Conservation (phyloP, 2,888 invertebrate species). For the Cataglyphis albicans region DNA sequence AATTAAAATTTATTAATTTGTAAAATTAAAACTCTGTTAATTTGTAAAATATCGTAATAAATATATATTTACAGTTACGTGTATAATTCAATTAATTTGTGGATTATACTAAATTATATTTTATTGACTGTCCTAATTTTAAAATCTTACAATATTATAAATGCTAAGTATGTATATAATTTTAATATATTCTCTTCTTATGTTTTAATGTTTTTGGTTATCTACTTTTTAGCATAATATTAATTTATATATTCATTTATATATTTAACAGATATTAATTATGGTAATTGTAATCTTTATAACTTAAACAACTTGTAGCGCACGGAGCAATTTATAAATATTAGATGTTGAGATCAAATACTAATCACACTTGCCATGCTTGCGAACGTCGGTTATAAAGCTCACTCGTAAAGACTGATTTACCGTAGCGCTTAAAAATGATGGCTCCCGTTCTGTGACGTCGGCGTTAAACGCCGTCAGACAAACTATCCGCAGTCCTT, state of each 20-base stretch:
- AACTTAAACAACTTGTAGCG: background rate
- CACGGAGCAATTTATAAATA: background rate
- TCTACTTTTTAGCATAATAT: background rate
- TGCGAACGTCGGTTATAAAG: constrained; percentile 17
- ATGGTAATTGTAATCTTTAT: background rate
- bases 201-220: background rate
- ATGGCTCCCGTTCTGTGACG: constrained; percentile 18
- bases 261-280: background rate
- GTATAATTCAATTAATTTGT: background rate
- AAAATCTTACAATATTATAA: background rate
- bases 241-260: background rate
- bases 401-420: constrained; percentile 38
- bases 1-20: constrained; percentile 5
- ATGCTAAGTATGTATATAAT: background rate
- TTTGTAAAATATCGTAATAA: background rate
- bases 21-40: background rate
- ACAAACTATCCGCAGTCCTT: constrained; percentile 53
- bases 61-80: background rate
- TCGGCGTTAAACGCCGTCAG: constrained; percentile 30
- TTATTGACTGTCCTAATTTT: background rate
- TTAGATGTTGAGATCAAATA: background rate
- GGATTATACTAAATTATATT: background rate
- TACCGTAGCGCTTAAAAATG: constrained; percentile 40
- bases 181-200: background rate
- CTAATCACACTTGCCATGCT: constrained; percentile 23